These are phyloP conservation scores for Hydrocynus forskahlii DNA, from an alignment of 2,797 vertebrate species.

Conservation along the genomic window DNA sequence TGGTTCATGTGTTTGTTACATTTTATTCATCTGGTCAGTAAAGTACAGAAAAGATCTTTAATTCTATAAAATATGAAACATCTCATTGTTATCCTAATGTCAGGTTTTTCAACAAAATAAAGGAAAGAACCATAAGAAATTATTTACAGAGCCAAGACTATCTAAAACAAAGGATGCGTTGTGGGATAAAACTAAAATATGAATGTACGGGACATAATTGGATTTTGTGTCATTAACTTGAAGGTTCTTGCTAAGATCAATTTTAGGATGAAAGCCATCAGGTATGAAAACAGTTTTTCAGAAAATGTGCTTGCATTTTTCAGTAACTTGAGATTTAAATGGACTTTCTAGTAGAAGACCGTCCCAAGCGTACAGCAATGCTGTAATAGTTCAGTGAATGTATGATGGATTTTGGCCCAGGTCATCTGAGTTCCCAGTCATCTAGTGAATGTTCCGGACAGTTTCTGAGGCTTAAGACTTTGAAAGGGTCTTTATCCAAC, in stretches of 20 bases:
- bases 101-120: too few species aligned
- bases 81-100: too few species aligned
- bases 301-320: background rate
- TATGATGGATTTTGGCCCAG: background rate
- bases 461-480: background rate
- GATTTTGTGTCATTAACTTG: background rate
- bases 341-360: background rate
- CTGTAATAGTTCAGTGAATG: background rate
- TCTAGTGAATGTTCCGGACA: background rate
- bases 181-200: background rate
- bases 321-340: background rate
- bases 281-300: background rate
- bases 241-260: background rate
- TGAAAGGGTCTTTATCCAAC: background rate
- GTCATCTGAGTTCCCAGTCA: background rate
- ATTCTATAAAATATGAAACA: too few species aligned
- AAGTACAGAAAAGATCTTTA: too few species aligned
- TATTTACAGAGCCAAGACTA: too few species aligned
- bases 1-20: background rate
- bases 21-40: too few species aligned
- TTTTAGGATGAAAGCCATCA: conserved; percentile 5
- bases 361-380: background rate
- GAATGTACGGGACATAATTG: too few species aligned
- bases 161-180: too few species aligned
- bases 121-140: too few species aligned